Evolutionary conservation across 1,140 invertebrate genomes (phyloP).

Genomic region (Sarcophaga bullata): DNA sequence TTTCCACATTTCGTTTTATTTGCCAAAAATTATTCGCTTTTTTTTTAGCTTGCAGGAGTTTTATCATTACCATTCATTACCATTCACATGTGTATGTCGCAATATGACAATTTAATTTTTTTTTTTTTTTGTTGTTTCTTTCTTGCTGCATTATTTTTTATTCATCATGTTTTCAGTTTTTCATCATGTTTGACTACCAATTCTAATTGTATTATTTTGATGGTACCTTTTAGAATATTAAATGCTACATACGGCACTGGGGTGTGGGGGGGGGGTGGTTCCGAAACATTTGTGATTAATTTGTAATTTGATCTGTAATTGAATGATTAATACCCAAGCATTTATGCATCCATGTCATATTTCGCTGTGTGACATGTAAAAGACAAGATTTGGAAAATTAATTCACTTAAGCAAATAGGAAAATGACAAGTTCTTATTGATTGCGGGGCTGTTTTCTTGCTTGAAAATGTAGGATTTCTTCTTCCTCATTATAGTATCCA

Average conservation of each 20-base stretch:
- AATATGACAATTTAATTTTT: background rate
- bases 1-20: background rate
- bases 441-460: too few relatives aligned
- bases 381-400: background rate
- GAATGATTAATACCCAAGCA: background rate
- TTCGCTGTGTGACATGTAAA: background rate
- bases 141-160: too few relatives aligned
- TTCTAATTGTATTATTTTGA: too few relatives aligned
- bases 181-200: too few relatives aligned
- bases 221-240: background rate
- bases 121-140: background rate
- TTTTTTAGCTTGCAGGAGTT: background rate
- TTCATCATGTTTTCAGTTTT: too few relatives aligned
- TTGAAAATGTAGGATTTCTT: too few relatives aligned
- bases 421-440: too few relatives aligned
- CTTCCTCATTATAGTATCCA: too few relatives aligned
- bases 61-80: too few relatives aligned
- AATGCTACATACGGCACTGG: background rate
- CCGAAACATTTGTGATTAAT: background rate
- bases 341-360: background rate
- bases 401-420: too few relatives aligned
- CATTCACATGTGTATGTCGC: background rate
- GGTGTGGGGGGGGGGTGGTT: too few relatives aligned
- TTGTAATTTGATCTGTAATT: conserved; percentile 9
- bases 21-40: conserved; percentile 5